Evolutionary conservation across 2,888 invertebrate species (phyloP).

Genomic region (Leucozona laternaria): DNA sequence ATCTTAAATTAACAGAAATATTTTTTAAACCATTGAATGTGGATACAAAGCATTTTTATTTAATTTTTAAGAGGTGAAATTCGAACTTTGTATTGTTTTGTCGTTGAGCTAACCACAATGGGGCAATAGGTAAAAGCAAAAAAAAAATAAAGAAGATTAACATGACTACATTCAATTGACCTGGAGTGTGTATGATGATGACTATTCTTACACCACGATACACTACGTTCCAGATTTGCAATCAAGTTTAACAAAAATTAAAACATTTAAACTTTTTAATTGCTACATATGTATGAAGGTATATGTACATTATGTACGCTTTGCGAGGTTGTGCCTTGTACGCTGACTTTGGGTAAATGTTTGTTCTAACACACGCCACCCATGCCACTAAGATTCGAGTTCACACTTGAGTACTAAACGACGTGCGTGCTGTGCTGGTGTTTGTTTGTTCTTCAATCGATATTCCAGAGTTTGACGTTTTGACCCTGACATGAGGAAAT

Average conservation of each 20-base stretch:
- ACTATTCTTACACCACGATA: neutral
- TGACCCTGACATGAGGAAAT: slow-evolving; percentile 19
- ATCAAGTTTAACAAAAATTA: slow-evolving; percentile 48
- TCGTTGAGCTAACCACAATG: no score
- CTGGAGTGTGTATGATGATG: neutral
- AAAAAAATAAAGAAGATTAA: neutral
- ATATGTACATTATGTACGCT: neutral
- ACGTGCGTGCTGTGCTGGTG: neutral
- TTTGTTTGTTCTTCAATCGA: slow-evolving; percentile 18
- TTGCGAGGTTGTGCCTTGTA: neutral
- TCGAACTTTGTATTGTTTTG: no score
- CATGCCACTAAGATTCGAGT: neutral
- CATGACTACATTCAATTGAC: neutral
- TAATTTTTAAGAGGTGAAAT: no score
- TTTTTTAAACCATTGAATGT: no score
- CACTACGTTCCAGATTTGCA: neutral
- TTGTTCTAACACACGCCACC: slow-evolving; percentile 3
- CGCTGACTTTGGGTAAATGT: slow-evolving; percentile 3
- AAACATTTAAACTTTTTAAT: slow-evolving; percentile 62
- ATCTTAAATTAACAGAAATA: no score
- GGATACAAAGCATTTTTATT: no score
- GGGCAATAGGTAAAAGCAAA: no score
- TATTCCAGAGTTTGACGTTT: slow-evolving; percentile 2
- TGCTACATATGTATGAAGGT: slow-evolving; percentile 28
- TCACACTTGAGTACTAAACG: slow-evolving; percentile 16